Evolutionary conservation across 1,140 invertebrate species (phyloP).

Genomic region (Macrosteles quadrilineatus): DNA sequence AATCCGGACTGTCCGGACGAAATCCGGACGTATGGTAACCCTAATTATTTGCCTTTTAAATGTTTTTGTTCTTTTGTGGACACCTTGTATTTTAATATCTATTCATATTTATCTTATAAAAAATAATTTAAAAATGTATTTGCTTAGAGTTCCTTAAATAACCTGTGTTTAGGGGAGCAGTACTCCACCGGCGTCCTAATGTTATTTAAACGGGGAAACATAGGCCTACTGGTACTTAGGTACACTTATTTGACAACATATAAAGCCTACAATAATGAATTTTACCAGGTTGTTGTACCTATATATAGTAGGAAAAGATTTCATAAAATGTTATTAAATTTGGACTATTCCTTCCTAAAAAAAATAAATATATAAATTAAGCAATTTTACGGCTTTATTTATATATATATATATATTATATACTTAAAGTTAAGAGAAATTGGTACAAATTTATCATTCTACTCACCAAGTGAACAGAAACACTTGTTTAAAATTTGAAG

Average conservation of each 20-base stretch:
- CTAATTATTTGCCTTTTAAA: too few relatives aligned
- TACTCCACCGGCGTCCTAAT: too few relatives aligned
- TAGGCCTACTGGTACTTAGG: not conserved
- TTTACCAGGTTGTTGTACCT: not conserved
- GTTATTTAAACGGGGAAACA: slow-evolving; percentile 1
- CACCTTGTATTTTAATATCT: too few relatives aligned
- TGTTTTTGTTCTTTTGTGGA: too few relatives aligned
- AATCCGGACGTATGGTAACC: not conserved
- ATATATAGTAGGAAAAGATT: not conserved
- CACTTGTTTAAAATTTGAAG: slow-evolving; percentile 14
- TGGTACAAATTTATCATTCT: slow-evolving; percentile 3
- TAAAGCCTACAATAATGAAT: not conserved
- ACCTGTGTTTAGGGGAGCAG: too few relatives aligned
- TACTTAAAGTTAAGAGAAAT: too few relatives aligned
- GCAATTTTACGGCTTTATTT: too few relatives aligned
- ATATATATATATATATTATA: too few relatives aligned
- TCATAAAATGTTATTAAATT: not conserved
- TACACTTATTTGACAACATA: not conserved
- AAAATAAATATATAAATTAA: not conserved
- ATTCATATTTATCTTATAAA: too few relatives aligned
- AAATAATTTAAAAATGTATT: too few relatives aligned
- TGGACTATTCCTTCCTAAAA: not conserved
- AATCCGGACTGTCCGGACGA: too few relatives aligned
- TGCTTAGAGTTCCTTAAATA: too few relatives aligned
- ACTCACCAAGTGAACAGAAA: not conserved